Percentiles rank a stretch among this genome's conserved stretches.
These are phyloP conservation scores for Carassius auratus DNA, from an alignment of 2,113 vertebrate genomes.

Conservation along the genomic window DNA sequence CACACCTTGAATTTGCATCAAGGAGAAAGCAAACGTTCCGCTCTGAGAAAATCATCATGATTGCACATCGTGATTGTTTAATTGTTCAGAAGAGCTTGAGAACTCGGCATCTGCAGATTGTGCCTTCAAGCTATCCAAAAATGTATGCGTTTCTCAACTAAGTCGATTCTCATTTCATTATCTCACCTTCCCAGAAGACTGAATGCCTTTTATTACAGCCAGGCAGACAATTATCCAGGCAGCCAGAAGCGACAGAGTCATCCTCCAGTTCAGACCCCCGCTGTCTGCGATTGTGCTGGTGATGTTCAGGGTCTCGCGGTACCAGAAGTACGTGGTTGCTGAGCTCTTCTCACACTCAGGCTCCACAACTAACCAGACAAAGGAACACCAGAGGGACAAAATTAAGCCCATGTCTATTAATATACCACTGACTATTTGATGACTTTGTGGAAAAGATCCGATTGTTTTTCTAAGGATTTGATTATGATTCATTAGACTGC, in stretches of 20 bases:
- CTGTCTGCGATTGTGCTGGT: slow-evolving; percentile 92
- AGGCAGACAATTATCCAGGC: slow-evolving; percentile 95
- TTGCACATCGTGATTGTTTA: neutral
- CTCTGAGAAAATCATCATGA: slow-evolving; percentile 18
- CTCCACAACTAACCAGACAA: slow-evolving; percentile 81
- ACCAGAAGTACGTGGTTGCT: slow-evolving; percentile 99
- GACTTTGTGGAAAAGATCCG: neutral
- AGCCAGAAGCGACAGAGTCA: slow-evolving; percentile 89
- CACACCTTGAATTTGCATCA: slow-evolving; percentile 10
- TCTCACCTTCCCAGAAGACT: slow-evolving; percentile 95
- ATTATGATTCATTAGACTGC: neutral
- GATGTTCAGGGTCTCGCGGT: slow-evolving; percentile 92
- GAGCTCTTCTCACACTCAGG: slow-evolving; percentile 96
- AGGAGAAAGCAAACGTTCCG: neutral
- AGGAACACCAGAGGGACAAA: neutral
- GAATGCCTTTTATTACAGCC: slow-evolving; percentile 96
- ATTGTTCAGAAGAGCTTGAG: neutral
- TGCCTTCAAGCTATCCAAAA: neutral
- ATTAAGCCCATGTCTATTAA: neutral
- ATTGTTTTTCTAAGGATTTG: neutral
- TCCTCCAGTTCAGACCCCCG: slow-evolving; percentile 95
- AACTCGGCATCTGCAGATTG: neutral
- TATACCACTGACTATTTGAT: neutral
- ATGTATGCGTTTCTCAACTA: neutral
- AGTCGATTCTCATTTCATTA: slow-evolving; percentile 3